Conservation (phyloP, 53 echinoderm and acorn worm genomes). For the Crossaster papposus region DNA sequence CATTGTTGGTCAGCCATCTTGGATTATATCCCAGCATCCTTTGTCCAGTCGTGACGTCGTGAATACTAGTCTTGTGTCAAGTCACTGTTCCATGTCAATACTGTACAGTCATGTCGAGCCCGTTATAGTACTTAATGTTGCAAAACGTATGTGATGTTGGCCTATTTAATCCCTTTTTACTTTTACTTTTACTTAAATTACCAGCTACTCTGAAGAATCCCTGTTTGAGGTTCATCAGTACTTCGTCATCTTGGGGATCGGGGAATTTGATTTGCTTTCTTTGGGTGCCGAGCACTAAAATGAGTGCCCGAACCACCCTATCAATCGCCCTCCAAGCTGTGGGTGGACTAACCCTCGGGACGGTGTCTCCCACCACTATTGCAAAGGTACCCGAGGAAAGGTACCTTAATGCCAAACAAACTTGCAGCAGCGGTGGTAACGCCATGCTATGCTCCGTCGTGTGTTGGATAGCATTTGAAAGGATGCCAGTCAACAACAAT, state of each 20-base stretch:
- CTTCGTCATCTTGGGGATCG: conserved; percentile 5
- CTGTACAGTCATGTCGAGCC: no score
- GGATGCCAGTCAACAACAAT: background rate
- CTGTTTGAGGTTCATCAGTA: background rate
- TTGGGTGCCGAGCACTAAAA: background rate
- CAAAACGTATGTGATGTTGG: no score
- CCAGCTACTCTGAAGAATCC: conserved; percentile 21
- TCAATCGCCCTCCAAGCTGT: conserved; percentile 25
- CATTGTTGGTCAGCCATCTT: no score
- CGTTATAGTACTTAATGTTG: no score
- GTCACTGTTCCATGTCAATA: no score
- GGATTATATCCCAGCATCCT: no score
- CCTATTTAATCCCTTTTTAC: no score
- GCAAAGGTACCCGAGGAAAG: conserved; percentile 15
- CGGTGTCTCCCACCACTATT: conserved; percentile 30
- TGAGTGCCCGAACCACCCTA: background rate
- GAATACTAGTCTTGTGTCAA: no score
- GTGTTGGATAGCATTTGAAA: background rate
- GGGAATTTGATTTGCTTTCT: conserved; percentile 11
- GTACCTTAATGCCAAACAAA: conserved; percentile 16
- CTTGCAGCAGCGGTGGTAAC: conserved; percentile 8
- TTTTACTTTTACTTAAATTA: no score
- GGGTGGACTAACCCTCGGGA: conserved; percentile 6
- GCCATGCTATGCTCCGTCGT: conserved; percentile 19
- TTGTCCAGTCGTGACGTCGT: no score